Evolutionary conservation across 2,888 invertebrate species (phyloP).

Genomic region (Nycteola revayana): DNA sequence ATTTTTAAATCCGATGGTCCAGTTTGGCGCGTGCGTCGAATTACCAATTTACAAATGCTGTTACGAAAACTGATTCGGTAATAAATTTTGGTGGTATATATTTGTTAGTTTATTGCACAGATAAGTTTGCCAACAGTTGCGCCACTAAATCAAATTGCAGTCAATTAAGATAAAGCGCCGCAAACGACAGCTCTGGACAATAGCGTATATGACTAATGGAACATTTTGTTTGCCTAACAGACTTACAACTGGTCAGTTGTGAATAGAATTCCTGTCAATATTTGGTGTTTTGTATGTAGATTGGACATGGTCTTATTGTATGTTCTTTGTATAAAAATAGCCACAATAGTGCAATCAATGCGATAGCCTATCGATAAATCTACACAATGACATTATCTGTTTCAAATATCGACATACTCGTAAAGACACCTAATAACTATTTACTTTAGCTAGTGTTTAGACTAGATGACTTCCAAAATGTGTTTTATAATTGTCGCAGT

Average conservation of each 20-base stretch:
- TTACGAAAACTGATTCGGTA: slow-evolving; percentile 29
- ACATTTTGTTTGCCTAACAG: slow-evolving; percentile 73
- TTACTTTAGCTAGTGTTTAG: no score
- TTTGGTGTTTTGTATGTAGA: slow-evolving; percentile 16
- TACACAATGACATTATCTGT: no score
- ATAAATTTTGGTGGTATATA: slow-evolving; percentile 31
- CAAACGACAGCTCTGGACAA: slow-evolving; percentile 72
- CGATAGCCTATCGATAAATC: no score
- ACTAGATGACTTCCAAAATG: no score
- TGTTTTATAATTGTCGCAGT: no score
- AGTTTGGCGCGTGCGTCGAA: slow-evolving; percentile 42
- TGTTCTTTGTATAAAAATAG: no score
- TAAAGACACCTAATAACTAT: no score
- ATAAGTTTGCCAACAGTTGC: slow-evolving; percentile 48
- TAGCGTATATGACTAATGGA: slow-evolving; percentile 73
- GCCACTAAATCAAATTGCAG: slow-evolving; percentile 77
- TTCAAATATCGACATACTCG: no score
- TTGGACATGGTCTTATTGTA: no score
- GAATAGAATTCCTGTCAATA: slow-evolving; percentile 52
- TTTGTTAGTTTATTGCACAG: slow-evolving; percentile 30
- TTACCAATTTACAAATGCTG: slow-evolving; percentile 42
- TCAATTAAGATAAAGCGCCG: slow-evolving; percentile 79
- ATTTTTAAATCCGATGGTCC: slow-evolving; percentile 18
- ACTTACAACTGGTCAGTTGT: slow-evolving; percentile 53
- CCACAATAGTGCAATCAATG: no score